Base-by-base conservation (phyloP, 2,888 invertebrate genomes). In the Cecidostiba fungosa region DNA sequence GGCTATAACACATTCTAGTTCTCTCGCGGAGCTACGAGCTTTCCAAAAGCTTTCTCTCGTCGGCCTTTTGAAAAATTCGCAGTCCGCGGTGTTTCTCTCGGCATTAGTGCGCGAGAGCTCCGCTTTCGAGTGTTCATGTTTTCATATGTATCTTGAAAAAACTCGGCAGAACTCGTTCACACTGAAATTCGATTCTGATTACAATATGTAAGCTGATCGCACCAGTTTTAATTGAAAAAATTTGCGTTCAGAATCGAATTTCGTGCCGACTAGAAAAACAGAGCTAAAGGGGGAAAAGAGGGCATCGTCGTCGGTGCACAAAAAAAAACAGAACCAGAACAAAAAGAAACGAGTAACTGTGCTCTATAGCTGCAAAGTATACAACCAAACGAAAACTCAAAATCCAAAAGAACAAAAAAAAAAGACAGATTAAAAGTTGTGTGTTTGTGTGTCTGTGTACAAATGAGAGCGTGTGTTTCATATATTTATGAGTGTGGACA, bases 321-420 rank as follows among this genome's bases (percentile, higher is more conserved):
- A 26, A 54, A 26, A 26, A 8, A 59, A 23, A 36, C 6, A 39
- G 32, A 72, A 23, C 3, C 1, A n/a, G 16, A 29, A 73, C 2
- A 72, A 69, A 32, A 77, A 5, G 32, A 43, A 69, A 23, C 23
- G 43, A 72, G 10, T 77, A 72, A 77, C 19, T 59, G 54, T 70
- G 59, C 77, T 70, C 77, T 70, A 59, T n/a, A 83, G 59, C 72
- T 83, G 83, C 83, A 83, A 83, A 77, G 69, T 70, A 82, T 82
- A 82, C 59, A 70, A 77, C 19, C 6, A 43, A 83, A 76, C 6
- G 47, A 76, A 74, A 81, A 70, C 32, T 36, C n/a, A 62, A 50
- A 32, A n/a, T n/a, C 36, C 36, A n/a, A 54, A 36, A 32, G 23
- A 59, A 23, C 32, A 47, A 47, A 47, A 29, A 29, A 14, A 73